Evolutionary conservation across 2,888 invertebrate species (phyloP), one percentile per base, ranked within the genome.

Genomic region (Notodonta dromedarius): DNA sequence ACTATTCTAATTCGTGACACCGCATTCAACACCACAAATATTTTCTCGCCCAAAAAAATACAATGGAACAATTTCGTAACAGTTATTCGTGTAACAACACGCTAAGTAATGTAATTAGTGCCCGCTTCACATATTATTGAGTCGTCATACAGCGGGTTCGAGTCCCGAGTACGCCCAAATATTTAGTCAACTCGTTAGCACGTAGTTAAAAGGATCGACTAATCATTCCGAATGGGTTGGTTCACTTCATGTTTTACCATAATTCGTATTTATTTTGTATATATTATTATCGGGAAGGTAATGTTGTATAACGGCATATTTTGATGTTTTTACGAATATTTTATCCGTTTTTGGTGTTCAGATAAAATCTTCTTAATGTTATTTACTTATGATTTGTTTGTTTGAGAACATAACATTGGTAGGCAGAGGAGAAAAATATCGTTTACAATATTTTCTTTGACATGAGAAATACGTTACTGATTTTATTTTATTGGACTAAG

Each of bases 81-180:
- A 56, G 75, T 70, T 70, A 73, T 62, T 61, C 58, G 53, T 58
- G 60, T 68, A 69, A 70, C 57, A 66, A 73, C 70, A 73, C 70
- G 79, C 66, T 77, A 83, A 85, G 60, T 71, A 73, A 61, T 69
- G 53, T 78, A 77, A 83, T 82, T 77, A 80, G 74, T 70, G 64
- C 63, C 67, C 65, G 71, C 75, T 75, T 71, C 71, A 73, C 70
- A 66, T 70, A 73, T 76, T 68, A 81, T 82, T 79, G 72, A 77
- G 70, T 66, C 66, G 74, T 79, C 67, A 73, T 57, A 66, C 66
- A 52, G 54, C 40, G 56, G 57, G 57, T 58, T 69, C 57, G 62
- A 65, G 71, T 76, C 70, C 70, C 68, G 64, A 52, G 75, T 74
- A 64, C 61, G 52, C 57, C 52, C 70, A 66, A 77, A 74, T 69